phyloP scores from a whole-genome alignment of 2,113 vertebrate genomes.

The Periophthalmodon schlosseri region DNA sequence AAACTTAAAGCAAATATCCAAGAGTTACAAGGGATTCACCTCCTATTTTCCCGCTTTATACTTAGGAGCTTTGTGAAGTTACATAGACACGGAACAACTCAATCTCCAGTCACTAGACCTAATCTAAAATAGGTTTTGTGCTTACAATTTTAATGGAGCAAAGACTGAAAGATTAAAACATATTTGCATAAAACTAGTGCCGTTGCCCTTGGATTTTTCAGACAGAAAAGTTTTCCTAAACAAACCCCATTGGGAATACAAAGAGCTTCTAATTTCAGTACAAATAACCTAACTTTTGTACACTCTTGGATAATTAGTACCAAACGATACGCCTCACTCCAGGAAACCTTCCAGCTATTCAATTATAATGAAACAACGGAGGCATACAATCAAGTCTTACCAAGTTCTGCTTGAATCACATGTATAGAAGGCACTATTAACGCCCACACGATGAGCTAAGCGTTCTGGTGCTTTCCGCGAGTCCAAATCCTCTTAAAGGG shows the following conservation, averaged over 20 bases:
- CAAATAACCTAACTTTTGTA: slow-evolving; percentile 9
- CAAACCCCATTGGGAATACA: slow-evolving; percentile 1
- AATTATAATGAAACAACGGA: slow-evolving; percentile 16
- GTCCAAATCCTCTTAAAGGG: background rate
- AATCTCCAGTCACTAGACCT: background rate
- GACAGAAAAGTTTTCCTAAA: background rate
- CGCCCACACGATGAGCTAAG: background rate
- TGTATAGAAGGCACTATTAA: slow-evolving; percentile 3
- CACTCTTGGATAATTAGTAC: slow-evolving; percentile 6
- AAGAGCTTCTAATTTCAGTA: slow-evolving; percentile 7
- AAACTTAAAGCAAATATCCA: background rate
- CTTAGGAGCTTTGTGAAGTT: background rate
- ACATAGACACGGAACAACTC: background rate
- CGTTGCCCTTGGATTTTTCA: slow-evolving; percentile 3
- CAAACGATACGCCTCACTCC: slow-evolving; percentile 3
- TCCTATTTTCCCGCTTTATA: background rate
- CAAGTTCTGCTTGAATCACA: slow-evolving; percentile 2
- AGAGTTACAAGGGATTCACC: background rate
- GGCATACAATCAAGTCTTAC: background rate
- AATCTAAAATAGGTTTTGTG: background rate
- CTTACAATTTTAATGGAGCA: background rate
- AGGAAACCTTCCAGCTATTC: slow-evolving; percentile 14
- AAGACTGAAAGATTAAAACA: background rate
- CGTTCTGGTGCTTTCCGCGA: background rate
- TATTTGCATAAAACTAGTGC: slow-evolving; percentile 2